phyloP scores from a whole-genome alignment of 2,797 vertebrate species.

The Enteromius argenteus region DNA sequence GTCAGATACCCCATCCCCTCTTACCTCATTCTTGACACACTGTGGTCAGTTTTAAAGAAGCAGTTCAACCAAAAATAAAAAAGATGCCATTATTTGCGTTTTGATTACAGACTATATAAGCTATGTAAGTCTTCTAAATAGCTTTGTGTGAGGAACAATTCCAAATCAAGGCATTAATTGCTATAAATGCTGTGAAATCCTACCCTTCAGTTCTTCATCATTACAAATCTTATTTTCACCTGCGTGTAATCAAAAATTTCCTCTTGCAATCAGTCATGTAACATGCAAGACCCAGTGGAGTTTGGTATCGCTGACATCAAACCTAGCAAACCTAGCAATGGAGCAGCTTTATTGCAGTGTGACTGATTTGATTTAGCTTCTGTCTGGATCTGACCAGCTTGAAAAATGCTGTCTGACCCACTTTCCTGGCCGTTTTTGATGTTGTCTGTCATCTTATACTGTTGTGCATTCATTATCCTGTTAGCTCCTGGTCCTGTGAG shows the following conservation, averaged over 20 bases:
- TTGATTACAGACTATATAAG: background rate
- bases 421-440: background rate
- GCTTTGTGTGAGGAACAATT: background rate
- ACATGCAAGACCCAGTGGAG: background rate
- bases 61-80: background rate
- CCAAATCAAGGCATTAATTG: background rate
- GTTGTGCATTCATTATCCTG: background rate
- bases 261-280: background rate
- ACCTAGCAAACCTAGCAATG: background rate
- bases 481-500: background rate
- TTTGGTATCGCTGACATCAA: background rate
- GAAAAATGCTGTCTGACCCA: slow-evolving; percentile 11
- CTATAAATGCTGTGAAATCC: background rate
- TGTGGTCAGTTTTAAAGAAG: background rate
- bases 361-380: background rate
- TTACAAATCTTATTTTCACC: background rate
- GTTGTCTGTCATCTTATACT: background rate
- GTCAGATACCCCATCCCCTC: background rate
- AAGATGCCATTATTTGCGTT: background rate
- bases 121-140: background rate
- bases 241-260: background rate
- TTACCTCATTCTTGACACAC: background rate
- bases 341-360: background rate
- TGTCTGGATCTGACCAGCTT: slow-evolving; percentile 1
- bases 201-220: background rate